A percentile compares a stretch with the other conserved stretches of the same genome.
Evolutionary conservation across 2,113 vertebrate species (phyloP).

Genomic region (Nettapus auritus): DNA sequence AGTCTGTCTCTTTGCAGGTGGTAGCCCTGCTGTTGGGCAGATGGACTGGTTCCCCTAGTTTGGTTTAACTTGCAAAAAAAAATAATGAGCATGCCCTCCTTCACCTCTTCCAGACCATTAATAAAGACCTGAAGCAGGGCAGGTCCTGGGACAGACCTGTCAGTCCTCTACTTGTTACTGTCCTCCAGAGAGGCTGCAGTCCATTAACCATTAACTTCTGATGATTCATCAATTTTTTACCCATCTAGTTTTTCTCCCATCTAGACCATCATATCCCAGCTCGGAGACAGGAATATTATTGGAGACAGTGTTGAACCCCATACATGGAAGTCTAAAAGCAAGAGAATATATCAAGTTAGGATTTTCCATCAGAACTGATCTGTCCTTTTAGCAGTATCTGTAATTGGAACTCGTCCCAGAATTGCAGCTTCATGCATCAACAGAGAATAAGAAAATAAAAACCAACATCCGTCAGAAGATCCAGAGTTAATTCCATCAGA

Average conservation of each 20-base stretch:
- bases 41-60: neutral
- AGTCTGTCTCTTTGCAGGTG: neutral
- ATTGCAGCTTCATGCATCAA: neutral
- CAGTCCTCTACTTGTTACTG: neutral
- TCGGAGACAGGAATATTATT: neutral
- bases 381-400: neutral
- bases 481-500: neutral
- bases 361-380: neutral
- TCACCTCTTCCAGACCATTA: neutral
- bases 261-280: neutral
- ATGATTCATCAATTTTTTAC: neutral
- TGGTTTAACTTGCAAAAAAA: neutral
- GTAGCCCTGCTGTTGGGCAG: accelerated
- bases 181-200: neutral
- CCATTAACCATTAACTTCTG: neutral
- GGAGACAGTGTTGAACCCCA: neutral
- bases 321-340: neutral
- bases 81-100: accelerated
- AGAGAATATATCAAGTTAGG: neutral
- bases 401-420: neutral
- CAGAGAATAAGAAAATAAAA: neutral
- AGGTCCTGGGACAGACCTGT: neutral
- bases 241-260: neutral
- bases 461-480: neutral
- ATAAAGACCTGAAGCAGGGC: neutral